Evolutionary conservation across 64 coral and sea anemone species (phyloP), one percentile per base, ranked within the genome.

Genomic region (Montipora cactus): DNA sequence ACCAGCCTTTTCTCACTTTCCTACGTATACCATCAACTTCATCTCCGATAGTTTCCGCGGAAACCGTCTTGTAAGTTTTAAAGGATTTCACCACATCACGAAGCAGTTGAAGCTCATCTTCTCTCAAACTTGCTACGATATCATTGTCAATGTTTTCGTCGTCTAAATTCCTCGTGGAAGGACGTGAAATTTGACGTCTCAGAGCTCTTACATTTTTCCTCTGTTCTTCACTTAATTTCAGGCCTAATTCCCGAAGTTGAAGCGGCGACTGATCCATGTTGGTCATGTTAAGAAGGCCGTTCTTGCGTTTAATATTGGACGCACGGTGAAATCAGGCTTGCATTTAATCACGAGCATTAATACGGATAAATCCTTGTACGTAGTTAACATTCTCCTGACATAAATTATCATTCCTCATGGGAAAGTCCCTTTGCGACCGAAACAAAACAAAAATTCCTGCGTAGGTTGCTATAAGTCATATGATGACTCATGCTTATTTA

Each of bases 161-260:
- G 20, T 16, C 20, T 15, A 59, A n/a, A 8, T 28, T 13, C 1
- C 66, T 23, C 8, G 82, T 67, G 45, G 82, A 86, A 48, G 48
- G 62, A 22, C 37, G 47, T 2, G 82, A 86, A 49, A 86, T 70
- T 50, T 86, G 82, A 22, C 82, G 44, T 50, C 11, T 86, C 0
- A 86, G 66, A 12, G 82, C 82, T 51, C 82, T 46, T n/a, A 86
- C 82, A 49, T 66, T 70, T 50, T 51, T 62, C 3, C 71, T 86
- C 64, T 86, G 64, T 71, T 86, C 46, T 51, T 86, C 82, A 49
- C 50, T 68, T 51, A 86, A 50, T 3, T 86, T 86, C 44, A 86
- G 82, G 18, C 16, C 10, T 23, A 45, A 6, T 67, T 28, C 59
- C 1, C 4, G 47, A 18, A 5, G 82, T 5, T 71, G 70, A 13